Evolutionary conservation across 37 sponge, comb jelly and placozoan genomes (phyloP).

Genomic region (Beroe ovata): DNA sequence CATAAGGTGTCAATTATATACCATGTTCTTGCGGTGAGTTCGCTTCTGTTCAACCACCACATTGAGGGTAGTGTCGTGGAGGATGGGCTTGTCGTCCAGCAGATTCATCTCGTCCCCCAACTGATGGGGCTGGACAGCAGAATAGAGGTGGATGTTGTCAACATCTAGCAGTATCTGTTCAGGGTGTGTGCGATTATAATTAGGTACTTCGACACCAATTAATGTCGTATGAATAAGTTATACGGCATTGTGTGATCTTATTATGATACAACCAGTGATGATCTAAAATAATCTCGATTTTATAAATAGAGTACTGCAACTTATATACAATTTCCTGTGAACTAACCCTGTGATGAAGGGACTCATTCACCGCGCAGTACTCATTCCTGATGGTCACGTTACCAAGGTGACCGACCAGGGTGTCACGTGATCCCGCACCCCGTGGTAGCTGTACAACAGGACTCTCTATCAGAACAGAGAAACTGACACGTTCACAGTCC

Average conservation of each 20-base stretch:
- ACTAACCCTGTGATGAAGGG: not conserved
- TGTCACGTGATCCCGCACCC: not conserved
- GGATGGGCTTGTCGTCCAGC: slow-evolving; percentile 30
- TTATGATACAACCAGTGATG: no score
- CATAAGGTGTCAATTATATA: no score
- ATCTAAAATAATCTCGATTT: no score
- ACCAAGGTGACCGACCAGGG: slow-evolving; percentile 32
- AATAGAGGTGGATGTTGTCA: slow-evolving; percentile 48
- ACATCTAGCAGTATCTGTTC: not conserved
- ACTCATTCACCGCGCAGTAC: not conserved
- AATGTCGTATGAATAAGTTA: no score
- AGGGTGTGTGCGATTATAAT: no score
- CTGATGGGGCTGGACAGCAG: not conserved
- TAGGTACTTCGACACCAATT: no score
- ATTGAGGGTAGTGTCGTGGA: slow-evolving; percentile 26
- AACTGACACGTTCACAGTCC: slow-evolving; percentile 10
- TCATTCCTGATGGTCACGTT: slow-evolving; percentile 25
- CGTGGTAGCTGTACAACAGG: slow-evolving; percentile 51
- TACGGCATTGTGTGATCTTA: no score
- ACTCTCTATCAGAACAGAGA: slow-evolving; percentile 18
- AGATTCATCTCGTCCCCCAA: not conserved
- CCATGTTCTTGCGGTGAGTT: not conserved
- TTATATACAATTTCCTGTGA: no score
- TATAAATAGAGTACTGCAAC: no score
- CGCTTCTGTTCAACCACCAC: slow-evolving; percentile 1